phyloP scores from a whole-genome alignment of 2,797 vertebrate species.

The Notamacropus eugenii region DNA sequence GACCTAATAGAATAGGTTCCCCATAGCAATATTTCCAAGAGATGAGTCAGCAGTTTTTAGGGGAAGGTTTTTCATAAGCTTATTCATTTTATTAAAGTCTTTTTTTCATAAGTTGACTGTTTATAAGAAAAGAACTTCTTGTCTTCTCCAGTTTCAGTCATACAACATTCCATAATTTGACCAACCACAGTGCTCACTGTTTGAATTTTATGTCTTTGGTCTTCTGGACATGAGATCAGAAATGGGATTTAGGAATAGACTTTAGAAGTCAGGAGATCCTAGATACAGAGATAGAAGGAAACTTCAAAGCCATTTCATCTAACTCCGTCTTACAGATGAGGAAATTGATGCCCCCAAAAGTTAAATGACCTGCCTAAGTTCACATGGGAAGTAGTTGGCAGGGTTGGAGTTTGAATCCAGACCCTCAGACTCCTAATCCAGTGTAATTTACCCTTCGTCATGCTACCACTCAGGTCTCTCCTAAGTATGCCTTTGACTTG shows the following conservation, averaged over 20 bases:
- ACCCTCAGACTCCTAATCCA: background rate
- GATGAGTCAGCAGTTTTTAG: background rate
- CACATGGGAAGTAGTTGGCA: background rate
- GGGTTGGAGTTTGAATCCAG: background rate
- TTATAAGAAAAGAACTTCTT: background rate
- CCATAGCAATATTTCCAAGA: background rate
- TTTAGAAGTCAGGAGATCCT: background rate
- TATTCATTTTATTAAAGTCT: background rate
- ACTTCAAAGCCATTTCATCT: background rate
- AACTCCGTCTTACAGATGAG: background rate
- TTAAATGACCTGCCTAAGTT: background rate
- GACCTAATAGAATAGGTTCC: background rate
- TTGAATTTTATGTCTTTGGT: background rate
- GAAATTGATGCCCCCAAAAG: background rate
- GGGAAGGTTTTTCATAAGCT: background rate
- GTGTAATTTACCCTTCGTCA: background rate
- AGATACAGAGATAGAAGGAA: background rate
- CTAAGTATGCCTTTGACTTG: background rate
- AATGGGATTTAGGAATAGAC: background rate
- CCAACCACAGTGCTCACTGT: background rate
- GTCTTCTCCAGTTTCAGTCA: background rate
- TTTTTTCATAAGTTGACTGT: background rate
- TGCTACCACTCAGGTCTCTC: background rate
- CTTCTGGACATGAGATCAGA: background rate
- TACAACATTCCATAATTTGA: background rate